A percentile compares a stretch with the other conserved stretches of the same genome.
These are phyloP conservation scores for Suricata suricatta DNA, from an alignment of 2,113 vertebrate genomes.

Conservation along the genomic window DNA sequence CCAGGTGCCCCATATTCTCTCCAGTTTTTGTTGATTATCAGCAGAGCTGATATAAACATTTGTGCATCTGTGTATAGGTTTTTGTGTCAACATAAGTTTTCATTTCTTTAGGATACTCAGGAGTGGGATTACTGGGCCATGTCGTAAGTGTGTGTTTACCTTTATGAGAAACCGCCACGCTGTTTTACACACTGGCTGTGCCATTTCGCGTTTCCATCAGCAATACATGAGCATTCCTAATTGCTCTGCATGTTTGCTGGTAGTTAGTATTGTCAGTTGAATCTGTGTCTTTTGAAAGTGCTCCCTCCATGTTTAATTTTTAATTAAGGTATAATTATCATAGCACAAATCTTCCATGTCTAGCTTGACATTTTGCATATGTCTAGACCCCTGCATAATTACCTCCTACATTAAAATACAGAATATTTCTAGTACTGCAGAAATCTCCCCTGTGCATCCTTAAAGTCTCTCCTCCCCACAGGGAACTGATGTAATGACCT, in stretches of 20 bases:
- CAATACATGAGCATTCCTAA: not conserved
- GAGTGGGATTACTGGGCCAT: not conserved
- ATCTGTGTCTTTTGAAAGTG: constrained; percentile 24
- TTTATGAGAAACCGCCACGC: not conserved
- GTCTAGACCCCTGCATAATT: not conserved
- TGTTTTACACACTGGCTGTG: not conserved
- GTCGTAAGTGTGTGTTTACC: not conserved
- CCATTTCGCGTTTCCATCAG: not conserved
- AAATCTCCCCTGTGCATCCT: not conserved
- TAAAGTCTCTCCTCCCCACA: not conserved
- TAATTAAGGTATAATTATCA: not conserved
- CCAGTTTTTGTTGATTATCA: not conserved
- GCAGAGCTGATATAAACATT: not conserved
- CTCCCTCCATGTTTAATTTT: constrained; percentile 1
- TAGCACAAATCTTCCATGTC: not conserved
- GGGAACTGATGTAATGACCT: not conserved
- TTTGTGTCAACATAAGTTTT: not conserved
- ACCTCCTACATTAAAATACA: not conserved
- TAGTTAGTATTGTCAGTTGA: not conserved
- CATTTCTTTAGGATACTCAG: not conserved
- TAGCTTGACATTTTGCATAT: not conserved
- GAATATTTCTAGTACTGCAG: not conserved
- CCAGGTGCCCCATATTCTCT: not conserved
- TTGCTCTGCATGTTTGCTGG: not conserved
- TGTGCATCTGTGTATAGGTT: not conserved